Evolutionary conservation across 2,113 vertebrate genomes (phyloP).

Genomic region (Jacana jacana): DNA sequence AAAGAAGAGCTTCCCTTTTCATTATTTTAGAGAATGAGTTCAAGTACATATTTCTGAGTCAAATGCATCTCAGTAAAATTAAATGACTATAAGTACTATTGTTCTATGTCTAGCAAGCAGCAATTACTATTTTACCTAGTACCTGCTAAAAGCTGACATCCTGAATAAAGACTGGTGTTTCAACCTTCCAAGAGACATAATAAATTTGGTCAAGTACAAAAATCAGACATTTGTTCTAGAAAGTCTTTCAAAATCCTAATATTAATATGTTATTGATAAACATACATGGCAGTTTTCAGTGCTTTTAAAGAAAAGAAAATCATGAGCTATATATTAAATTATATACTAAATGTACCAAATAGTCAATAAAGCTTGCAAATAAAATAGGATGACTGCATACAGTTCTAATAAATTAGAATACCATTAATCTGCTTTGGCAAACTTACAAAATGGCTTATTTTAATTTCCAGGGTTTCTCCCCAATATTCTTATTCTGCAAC

Average conservation of each 20-base stretch:
- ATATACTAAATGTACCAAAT: not conserved
- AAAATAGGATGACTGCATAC: not conserved
- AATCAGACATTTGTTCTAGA: not conserved
- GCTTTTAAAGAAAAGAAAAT: not conserved
- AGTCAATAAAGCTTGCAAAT: not conserved
- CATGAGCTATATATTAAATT: not conserved
- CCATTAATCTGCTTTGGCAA: not conserved
- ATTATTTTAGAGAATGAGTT: not conserved
- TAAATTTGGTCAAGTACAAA: not conserved
- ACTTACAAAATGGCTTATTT: slow-evolving; percentile 16
- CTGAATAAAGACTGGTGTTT: not conserved
- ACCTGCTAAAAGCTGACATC: not conserved
- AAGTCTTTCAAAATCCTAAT: not conserved
- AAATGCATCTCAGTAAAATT: not conserved
- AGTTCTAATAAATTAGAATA: not conserved
- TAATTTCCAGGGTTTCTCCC: not conserved
- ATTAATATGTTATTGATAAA: not conserved
- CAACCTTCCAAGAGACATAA: not conserved
- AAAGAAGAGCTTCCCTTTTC: not conserved
- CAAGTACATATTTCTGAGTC: not conserved
- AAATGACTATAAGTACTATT: not conserved
- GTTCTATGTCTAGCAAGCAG: not conserved
- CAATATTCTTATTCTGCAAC: not conserved
- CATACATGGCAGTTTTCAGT: not conserved
- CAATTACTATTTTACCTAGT: not conserved